These are phyloP conservation scores for Batillaria attramentaria DNA, from an alignment of 1,140 invertebrate species.

Conservation along the genomic window DNA sequence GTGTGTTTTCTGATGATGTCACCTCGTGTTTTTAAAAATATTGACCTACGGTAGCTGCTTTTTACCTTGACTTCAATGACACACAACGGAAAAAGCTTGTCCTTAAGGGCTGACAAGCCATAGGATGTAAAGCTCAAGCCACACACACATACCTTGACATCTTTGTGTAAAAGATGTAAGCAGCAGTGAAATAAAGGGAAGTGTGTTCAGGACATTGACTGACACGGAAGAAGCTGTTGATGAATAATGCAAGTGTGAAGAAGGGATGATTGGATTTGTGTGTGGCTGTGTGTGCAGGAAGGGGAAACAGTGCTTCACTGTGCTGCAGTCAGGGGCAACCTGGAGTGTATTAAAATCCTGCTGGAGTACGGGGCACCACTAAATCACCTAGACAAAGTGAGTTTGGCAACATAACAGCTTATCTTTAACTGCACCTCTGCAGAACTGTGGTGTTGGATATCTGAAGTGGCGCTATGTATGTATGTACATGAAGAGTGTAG, in stretches of 20 bases:
- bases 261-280: background rate
- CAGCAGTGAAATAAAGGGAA: background rate
- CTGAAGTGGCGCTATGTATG: no score
- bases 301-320: conserved; percentile 77
- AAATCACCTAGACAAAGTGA: conserved; percentile 78
- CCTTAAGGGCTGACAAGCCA: no score
- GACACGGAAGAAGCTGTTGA: background rate
- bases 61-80: no score
- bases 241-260: background rate
- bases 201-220: background rate
- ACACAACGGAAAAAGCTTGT: no score
- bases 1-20: background rate
- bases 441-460: no score
- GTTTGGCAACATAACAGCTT: no score
- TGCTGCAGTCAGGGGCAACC: conserved; percentile 75
- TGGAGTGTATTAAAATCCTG: conserved; percentile 86
- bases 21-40: no score
- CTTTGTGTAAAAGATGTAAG: no score
- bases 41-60: no score
- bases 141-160: background rate
- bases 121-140: no score
- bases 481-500: no score
- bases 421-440: no score
- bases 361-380: conserved; percentile 95
- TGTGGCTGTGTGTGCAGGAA: conserved; percentile 70